Percentiles rank a stretch among this genome's conserved stretches.
Evolutionary conservation across 1,140 invertebrate genomes (phyloP).

Genomic region (Macrostomum lignano): DNA sequence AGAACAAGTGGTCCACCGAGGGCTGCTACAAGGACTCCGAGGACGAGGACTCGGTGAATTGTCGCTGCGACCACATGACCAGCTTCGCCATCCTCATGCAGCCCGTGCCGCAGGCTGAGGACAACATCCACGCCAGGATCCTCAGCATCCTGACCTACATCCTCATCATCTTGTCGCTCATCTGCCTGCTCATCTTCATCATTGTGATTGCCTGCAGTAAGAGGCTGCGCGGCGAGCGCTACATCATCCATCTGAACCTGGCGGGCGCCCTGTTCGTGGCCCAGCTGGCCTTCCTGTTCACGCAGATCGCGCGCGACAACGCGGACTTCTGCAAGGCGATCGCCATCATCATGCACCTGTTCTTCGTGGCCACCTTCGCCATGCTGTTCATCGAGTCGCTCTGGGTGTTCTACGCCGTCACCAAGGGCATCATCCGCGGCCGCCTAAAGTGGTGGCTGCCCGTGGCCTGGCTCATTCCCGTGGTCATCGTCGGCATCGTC

Average conservation of each 20-base stretch:
- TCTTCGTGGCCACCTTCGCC: constrained; percentile 11
- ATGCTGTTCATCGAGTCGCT: constrained; percentile 12
- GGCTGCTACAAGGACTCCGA: too few species aligned
- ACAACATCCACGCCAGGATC: too few species aligned
- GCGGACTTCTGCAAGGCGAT: constrained; percentile 11
- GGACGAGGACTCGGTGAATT: neutral
- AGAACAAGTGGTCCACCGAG: too few species aligned
- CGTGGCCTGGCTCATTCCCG: constrained; percentile 12
- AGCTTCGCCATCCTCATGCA: constrained; percentile 6
- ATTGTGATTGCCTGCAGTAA: neutral
- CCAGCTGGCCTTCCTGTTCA: constrained; percentile 3
- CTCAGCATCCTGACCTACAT: too few species aligned
- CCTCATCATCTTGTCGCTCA: too few species aligned
- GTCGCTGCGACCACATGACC: constrained; percentile 3
- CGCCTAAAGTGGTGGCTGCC: constrained; percentile 11
- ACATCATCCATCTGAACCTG: constrained; percentile 7
- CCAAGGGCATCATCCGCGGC: constrained; percentile 14
- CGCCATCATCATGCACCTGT: constrained; percentile 13
- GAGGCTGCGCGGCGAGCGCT: neutral
- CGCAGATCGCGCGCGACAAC: neutral
- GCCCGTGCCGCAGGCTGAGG: too few species aligned
- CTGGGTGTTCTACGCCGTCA: constrained; percentile 14
- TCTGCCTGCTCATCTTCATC: neutral
- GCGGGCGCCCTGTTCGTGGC: constrained; percentile 3
- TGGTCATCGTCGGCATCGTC: neutral